Conservation (phyloP, 2,888 invertebrate genomes). For the Stenichneumon culpator region DNA sequence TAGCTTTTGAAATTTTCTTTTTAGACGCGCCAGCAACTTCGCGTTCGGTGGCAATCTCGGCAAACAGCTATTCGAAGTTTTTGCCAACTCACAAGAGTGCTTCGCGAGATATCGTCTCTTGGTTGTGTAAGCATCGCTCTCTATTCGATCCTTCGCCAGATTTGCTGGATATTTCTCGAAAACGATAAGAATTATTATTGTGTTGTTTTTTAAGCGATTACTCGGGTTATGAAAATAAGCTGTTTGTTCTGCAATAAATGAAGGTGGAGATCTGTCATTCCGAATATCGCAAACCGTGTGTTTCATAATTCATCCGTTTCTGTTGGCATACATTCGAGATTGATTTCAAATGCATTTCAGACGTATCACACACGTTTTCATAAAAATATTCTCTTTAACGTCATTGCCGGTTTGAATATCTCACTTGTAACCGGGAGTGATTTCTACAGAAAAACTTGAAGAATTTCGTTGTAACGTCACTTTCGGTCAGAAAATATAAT, state of each 20-base stretch:
- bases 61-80: slow-evolving; percentile 80
- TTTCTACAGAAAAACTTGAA: too few species aligned
- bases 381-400: too few species aligned
- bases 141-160: slow-evolving; percentile 41
- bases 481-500: too few species aligned
- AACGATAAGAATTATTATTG: neutral
- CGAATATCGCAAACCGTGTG: too few species aligned
- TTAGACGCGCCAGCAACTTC: slow-evolving; percentile 73
- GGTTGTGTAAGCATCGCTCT: slow-evolving; percentile 26
- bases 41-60: slow-evolving; percentile 82
- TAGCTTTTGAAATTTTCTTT: slow-evolving; percentile 78
- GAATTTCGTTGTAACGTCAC: too few species aligned
- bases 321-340: too few species aligned
- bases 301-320: too few species aligned
- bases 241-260: slow-evolving; percentile 3
- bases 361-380: too few species aligned
- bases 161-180: neutral
- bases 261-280: neutral
- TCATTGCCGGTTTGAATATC: too few species aligned
- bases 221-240: slow-evolving; percentile 1
- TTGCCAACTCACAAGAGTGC: slow-evolving; percentile 79
- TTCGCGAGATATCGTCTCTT: slow-evolving; percentile 45
- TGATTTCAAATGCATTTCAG: too few species aligned
- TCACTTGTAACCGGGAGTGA: too few species aligned
- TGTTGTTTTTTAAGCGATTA: neutral